Evolutionary conservation across 64 coral and sea anemone species (phyloP).

Genomic region (Porites australiensis): DNA sequence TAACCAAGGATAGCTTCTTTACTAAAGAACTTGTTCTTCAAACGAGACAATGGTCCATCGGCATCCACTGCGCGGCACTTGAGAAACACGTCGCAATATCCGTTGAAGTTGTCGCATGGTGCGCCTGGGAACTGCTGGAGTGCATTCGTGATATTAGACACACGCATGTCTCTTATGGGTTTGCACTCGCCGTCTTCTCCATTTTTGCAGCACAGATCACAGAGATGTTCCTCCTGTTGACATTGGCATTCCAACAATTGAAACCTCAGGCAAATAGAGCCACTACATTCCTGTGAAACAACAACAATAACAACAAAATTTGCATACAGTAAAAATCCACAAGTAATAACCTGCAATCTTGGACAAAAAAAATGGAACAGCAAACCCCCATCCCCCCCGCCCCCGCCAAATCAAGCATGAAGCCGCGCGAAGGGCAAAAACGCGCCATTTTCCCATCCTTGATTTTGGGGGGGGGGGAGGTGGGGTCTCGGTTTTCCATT

Average conservation of each 20-base stretch:
- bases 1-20: slow-evolving; percentile 85
- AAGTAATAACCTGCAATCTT: not conserved
- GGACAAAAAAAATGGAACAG: no score
- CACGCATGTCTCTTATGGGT: not conserved
- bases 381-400: no score
- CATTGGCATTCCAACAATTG: slow-evolving; percentile 68
- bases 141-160: not conserved
- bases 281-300: slow-evolving; percentile 52
- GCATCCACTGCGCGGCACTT: slow-evolving; percentile 96
- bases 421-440: no score
- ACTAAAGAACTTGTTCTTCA: slow-evolving; percentile 94
- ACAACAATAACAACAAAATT: not conserved
- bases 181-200: slow-evolving; percentile 2
- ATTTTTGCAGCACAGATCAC: slow-evolving; percentile 62
- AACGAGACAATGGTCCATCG: slow-evolving; percentile 88
- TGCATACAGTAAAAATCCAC: not conserved
- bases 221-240: slow-evolving; percentile 28
- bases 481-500: no score
- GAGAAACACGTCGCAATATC: slow-evolving; percentile 97
- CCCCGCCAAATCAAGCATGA: no score
- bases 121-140: slow-evolving; percentile 76
- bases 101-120: slow-evolving; percentile 94
- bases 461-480: no score
- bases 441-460: no score
- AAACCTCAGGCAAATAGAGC: slow-evolving; percentile 57